Conservation (phyloP, 2,888 invertebrate species). For the Dendrolimus houi region DNA sequence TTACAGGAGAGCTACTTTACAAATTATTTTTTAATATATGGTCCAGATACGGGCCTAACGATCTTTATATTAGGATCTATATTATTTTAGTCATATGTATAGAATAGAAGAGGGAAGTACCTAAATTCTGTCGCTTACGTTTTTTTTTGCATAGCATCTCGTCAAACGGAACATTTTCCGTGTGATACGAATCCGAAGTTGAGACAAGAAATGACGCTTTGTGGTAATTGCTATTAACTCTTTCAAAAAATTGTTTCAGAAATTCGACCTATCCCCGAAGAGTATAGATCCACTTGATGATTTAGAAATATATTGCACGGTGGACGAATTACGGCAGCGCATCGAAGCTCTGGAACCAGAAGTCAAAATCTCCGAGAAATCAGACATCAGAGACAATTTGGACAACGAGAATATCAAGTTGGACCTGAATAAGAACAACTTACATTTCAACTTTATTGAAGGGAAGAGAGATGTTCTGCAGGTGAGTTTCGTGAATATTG, state of each 20-base stretch:
- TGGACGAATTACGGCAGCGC: constrained; percentile 78
- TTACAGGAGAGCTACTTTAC: too few species aligned
- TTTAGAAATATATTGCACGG: constrained; percentile 81
- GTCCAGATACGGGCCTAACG: too few species aligned
- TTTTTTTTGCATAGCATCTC: too few species aligned
- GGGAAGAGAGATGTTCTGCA: constrained; percentile 65
- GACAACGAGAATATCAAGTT: constrained; percentile 42
- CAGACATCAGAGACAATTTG: constrained; percentile 32
- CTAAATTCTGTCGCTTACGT: too few species aligned
- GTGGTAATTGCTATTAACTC: too few species aligned
- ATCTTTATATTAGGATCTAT: too few species aligned
- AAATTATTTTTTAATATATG: too few species aligned
- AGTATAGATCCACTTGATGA: constrained; percentile 72
- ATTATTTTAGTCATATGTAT: too few species aligned
- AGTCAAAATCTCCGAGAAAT: constrained; percentile 38
- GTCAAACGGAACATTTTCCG: too few species aligned
- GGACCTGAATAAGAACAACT: constrained; percentile 55
- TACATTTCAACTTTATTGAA: constrained; percentile 68
- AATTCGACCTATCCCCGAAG: constrained; percentile 66
- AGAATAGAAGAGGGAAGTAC: too few species aligned
- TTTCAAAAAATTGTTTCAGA: constrained; percentile 33
- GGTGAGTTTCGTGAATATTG: constrained; percentile 24
- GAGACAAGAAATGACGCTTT: too few species aligned
- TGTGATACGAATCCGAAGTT: too few species aligned
- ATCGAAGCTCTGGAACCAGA: constrained; percentile 65